These are phyloP conservation scores for Batillaria attramentaria DNA, from an alignment of 1,140 invertebrate species.

Conservation along the genomic window DNA sequence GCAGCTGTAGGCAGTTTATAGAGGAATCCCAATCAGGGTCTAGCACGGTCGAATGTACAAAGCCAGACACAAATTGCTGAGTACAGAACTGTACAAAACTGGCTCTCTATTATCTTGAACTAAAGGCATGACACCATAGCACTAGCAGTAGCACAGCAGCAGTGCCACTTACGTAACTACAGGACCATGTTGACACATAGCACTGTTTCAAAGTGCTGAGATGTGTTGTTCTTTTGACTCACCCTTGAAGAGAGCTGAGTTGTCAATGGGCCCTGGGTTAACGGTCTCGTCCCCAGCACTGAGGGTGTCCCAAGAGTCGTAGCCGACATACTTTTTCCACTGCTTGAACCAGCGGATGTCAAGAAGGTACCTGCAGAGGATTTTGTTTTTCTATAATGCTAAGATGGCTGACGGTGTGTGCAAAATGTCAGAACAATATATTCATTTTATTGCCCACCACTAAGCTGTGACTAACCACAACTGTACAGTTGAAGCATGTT, in stretches of 20 bases:
- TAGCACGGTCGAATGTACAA: too few relatives aligned
- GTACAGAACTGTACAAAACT: too few relatives aligned
- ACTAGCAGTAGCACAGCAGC: too few relatives aligned
- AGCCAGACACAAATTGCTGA: too few relatives aligned
- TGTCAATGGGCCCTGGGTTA: slow-evolving; percentile 74
- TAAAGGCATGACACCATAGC: too few relatives aligned
- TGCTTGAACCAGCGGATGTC: slow-evolving; percentile 74
- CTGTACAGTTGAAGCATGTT: too few relatives aligned
- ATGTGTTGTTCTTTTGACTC: slow-evolving; percentile 1
- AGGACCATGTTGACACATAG: too few relatives aligned
- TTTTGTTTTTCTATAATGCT: neutral
- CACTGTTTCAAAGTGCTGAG: too few relatives aligned
- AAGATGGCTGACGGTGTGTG: neutral
- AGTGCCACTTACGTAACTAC: too few relatives aligned
- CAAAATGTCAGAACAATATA: neutral
- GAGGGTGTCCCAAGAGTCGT: slow-evolving; percentile 70
- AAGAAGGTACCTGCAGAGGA: slow-evolving; percentile 71
- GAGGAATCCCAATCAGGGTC: too few relatives aligned
- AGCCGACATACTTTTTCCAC: slow-evolving; percentile 74
- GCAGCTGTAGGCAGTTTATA: too few relatives aligned
- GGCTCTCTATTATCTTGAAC: too few relatives aligned
- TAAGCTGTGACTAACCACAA: neutral
- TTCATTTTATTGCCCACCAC: neutral
- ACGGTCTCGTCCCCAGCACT: slow-evolving; percentile 66
- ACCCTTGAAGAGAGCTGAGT: slow-evolving; percentile 70